Evolutionary conservation across 1,140 invertebrate species (phyloP).

Genomic region (Zaprionus lachaisei): DNA sequence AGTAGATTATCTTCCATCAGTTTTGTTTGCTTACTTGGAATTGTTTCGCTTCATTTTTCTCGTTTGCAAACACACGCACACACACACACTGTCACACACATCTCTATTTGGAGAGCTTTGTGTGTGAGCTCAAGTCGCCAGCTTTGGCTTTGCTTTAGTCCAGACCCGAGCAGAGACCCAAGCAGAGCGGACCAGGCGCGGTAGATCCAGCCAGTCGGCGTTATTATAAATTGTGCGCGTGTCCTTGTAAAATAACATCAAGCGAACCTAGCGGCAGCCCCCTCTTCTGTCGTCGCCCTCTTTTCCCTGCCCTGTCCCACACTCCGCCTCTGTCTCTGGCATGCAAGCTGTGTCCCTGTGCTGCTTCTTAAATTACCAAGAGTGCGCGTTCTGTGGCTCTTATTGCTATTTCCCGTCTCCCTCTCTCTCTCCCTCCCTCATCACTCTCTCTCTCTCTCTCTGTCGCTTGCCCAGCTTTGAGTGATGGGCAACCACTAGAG

Average conservation of each 20-base stretch:
- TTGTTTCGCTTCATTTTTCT: slow-evolving; percentile 83
- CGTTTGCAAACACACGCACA: slow-evolving; percentile 72
- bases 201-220: slow-evolving; percentile 43
- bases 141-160: slow-evolving; percentile 46
- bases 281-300: neutral
- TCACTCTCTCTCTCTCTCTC: neutral
- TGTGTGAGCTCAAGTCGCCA: slow-evolving; percentile 40
- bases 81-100: slow-evolving; percentile 45
- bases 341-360: slow-evolving; percentile 40
- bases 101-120: slow-evolving; percentile 47
- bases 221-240: slow-evolving; percentile 81
- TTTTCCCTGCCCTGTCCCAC: neutral
- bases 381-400: slow-evolving; percentile 60
- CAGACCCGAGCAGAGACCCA: too few species aligned
- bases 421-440: neutral
- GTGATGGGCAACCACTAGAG: slow-evolving; percentile 24
- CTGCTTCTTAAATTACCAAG: slow-evolving; percentile 76
- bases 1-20: slow-evolving; percentile 84
- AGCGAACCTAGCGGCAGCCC: slow-evolving; percentile 61
- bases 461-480: slow-evolving; percentile 19
- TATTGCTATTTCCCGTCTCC: slow-evolving; percentile 49
- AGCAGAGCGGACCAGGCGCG: slow-evolving; percentile 18
- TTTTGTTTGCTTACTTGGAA: slow-evolving; percentile 83
- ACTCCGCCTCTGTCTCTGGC: neutral
- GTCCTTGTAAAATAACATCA: slow-evolving; percentile 81